Evolutionary conservation across 1,140 invertebrate genomes (phyloP).

Genomic region (Marisa cornuarietis): DNA sequence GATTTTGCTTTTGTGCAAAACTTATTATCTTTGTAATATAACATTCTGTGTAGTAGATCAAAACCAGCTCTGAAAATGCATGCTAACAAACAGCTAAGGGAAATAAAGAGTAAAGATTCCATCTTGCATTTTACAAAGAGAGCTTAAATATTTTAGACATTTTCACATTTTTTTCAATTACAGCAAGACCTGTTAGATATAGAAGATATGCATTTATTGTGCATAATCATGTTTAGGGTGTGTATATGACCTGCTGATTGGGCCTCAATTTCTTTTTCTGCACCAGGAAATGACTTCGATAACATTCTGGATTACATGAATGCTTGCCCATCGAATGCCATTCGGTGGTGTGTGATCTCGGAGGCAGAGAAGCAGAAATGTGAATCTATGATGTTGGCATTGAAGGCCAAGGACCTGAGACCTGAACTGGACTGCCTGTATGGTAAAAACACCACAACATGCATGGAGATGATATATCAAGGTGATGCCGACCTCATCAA

Average conservation of each 20-base stretch:
- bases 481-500: constrained; percentile 71
- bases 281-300: constrained; percentile 51
- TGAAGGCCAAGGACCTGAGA: constrained; percentile 83
- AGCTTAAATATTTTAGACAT: too few species aligned
- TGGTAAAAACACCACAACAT: constrained; percentile 85
- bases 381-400: constrained; percentile 87
- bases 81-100: too few species aligned
- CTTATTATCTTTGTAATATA: too few species aligned
- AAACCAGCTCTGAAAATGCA: too few species aligned
- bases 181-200: too few species aligned
- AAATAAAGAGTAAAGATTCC: too few species aligned
- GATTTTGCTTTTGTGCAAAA: too few species aligned
- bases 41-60: too few species aligned
- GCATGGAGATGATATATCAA: constrained; percentile 82
- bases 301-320: constrained; percentile 50
- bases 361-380: constrained; percentile 91
- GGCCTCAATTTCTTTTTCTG: constrained; percentile 2
- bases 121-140: too few species aligned
- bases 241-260: neutral
- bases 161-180: neutral
- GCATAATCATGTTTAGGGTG: neutral
- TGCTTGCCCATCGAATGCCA: constrained; percentile 54
- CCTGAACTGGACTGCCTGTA: constrained; percentile 89
- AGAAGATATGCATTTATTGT: too few species aligned
- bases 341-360: constrained; percentile 83